Base-by-base conservation (phyloP, 2,113 vertebrate species). In the Lophura nycthemera region DNA sequence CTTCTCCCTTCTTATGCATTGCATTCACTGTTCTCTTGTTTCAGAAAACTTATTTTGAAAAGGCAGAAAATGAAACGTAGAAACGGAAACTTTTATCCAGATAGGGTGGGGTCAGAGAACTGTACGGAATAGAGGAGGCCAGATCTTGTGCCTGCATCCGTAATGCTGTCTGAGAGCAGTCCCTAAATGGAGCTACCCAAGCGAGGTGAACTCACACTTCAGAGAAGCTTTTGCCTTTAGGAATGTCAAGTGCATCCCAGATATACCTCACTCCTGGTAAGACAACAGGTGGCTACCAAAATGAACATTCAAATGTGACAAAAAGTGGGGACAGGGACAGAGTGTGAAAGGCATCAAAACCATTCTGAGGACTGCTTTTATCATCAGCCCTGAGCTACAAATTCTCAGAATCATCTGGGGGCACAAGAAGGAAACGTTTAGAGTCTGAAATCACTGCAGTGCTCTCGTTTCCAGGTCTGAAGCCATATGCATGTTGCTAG, bases 341-440 rank as follows among this genome's bases (percentile, higher is more conserved):
- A 9, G 61, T 0, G 0, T 52, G 12, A 89, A 86, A 10, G 36
- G 6, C n/a, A 85, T 25, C 60, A 54, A 76, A 76, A 34, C 14
- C 21, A 63, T 2, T 11, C 1, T 8, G 11, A 84, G 9, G 13
- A 73, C 66, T 0, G 0, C 3, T 86, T 84, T 81, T 47, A 83
- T 50, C 4, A 47, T 42, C 30, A 81, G 36, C 20, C 38, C 0
- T 0, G 1, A 54, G 38, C 6, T 52, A 10, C 36, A 72, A 0
- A 1, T 32, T 40, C n/a, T 76, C 67, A 59, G 57, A 75, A 65
- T 32, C 27, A 15, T 47, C 52, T 7, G 42, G 9, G n/a, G 10
- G 2, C 0, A 0, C 8, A 38, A 21, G 40, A 18, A 80, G 38
- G 12, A 81, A 92, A 78, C 21, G 54, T 1, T 3, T n/a, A 0